A percentile compares a stretch with the other conserved stretches of the same genome.
Evolutionary conservation across 2,888 invertebrate genomes (phyloP).

Genomic region (Auanema sp.): DNA sequence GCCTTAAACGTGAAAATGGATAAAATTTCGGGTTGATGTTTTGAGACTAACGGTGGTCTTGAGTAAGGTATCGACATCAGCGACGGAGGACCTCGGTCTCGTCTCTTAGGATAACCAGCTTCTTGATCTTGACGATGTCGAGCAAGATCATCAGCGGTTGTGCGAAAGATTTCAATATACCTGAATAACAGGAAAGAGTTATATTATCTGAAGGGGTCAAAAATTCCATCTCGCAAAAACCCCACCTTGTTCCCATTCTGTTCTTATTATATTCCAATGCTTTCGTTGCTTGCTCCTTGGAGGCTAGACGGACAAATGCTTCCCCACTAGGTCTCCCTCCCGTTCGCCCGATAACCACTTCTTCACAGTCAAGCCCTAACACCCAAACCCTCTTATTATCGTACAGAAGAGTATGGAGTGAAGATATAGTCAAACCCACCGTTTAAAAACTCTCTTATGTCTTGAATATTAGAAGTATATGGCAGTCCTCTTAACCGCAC

Average conservation of each 20-base stretch:
- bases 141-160: constrained; percentile 32
- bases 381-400: not conserved
- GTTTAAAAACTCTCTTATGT: constrained; percentile 47
- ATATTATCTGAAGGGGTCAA: not conserved
- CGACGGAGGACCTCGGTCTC: constrained; percentile 11
- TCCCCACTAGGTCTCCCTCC: constrained; percentile 59
- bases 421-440: constrained; percentile 26
- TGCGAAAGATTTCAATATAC: constrained; percentile 56
- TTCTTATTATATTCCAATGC: constrained; percentile 57
- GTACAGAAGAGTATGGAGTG: not conserved
- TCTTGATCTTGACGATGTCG: constrained; percentile 23
- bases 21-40: no score
- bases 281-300: constrained; percentile 41
- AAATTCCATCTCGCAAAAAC: constrained; percentile 8
- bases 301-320: constrained; percentile 53
- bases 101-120: constrained; percentile 19
- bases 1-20: no score
- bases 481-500: constrained; percentile 56
- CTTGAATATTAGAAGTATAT: constrained; percentile 44
- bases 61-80: constrained; percentile 10
- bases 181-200: constrained; percentile 26
- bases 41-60: no score
- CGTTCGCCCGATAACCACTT: constrained; percentile 58
- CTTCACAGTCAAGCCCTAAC: constrained; percentile 52
- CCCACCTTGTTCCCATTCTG: constrained; percentile 59